Evolutionary conservation across 2,888 invertebrate species (phyloP).

Genomic region (Rhagophthalmus giganteus): DNA sequence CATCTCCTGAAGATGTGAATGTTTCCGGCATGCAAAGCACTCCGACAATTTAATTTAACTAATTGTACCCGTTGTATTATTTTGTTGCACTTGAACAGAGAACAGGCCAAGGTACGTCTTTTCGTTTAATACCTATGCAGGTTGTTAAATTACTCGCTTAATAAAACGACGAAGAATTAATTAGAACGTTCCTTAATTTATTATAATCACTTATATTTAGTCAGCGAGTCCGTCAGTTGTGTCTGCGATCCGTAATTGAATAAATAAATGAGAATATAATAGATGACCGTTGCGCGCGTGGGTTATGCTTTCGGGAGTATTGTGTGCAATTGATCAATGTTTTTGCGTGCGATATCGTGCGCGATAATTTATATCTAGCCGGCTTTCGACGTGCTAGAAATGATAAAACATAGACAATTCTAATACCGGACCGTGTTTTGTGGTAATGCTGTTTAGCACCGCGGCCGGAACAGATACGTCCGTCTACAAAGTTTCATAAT

Average conservation of each 20-base stretch:
- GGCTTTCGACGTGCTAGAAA: slow-evolving; percentile 42
- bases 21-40: slow-evolving; percentile 16
- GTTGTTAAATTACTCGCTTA: too few species aligned
- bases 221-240: too few species aligned
- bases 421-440: slow-evolving; percentile 32
- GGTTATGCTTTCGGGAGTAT: slow-evolving; percentile 35
- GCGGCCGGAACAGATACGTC: slow-evolving; percentile 7
- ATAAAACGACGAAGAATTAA: too few species aligned
- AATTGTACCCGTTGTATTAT: slow-evolving; percentile 9
- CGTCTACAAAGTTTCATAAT: slow-evolving; percentile 16
- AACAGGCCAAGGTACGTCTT: slow-evolving; percentile 2
- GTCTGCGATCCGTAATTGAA: not conserved
- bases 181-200: too few species aligned
- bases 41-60: slow-evolving; percentile 19
- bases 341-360: slow-evolving; percentile 46
- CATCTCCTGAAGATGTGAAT: slow-evolving; percentile 12
- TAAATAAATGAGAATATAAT: slow-evolving; percentile 16
- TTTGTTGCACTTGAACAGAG: slow-evolving; percentile 8
- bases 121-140: not conserved
- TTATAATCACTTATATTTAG: too few species aligned
- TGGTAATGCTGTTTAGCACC: slow-evolving; percentile 1
- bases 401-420: slow-evolving; percentile 46
- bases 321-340: slow-evolving; percentile 47
- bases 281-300: slow-evolving; percentile 16
- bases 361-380: slow-evolving; percentile 41